phyloP scores from a whole-genome alignment of 2,113 vertebrate species.

The Macaca fascicularis region T2T-MFA8v1.1 NC_088381.1:50310001-50310500 shows the following conservation, averaged over 20 bases:
- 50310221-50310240: conserved; percentile 60
- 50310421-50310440: not conserved
- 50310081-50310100: conserved; percentile 19
- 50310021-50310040: conserved; percentile 19
- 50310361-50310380: not conserved
- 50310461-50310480: not conserved
- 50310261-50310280: conserved; percentile 43
- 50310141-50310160: not conserved
- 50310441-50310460: not conserved
- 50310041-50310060: not conserved
- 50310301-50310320: conserved; percentile 10
- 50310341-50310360: not conserved
- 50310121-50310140: conserved; percentile 3
- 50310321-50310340: not conserved
- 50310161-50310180: not conserved
- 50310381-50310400: not conserved
- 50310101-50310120: conserved; percentile 19
- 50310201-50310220: conserved; percentile 13
- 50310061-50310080: conserved; percentile 40
- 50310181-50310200: conserved; percentile 41
- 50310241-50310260: conserved; percentile 29
- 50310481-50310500: not conserved
- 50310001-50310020: not conserved
- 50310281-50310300: conserved; percentile 25
- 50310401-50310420: not conserved